phyloP scores from a whole-genome alignment of 2,888 invertebrate species.

The Eristalinus sepulchralis region DNA sequence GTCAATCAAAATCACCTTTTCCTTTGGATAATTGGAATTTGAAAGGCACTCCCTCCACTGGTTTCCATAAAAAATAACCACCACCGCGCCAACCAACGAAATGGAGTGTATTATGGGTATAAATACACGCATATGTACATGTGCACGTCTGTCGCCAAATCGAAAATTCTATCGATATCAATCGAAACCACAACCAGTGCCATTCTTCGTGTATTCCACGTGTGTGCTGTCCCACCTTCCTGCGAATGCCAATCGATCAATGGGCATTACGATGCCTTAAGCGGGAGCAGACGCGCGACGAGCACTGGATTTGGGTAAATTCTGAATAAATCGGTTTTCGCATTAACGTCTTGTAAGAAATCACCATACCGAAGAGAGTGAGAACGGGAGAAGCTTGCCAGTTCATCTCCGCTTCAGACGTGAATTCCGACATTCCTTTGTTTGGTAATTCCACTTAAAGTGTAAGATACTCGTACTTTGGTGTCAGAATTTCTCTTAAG shows the following conservation, averaged over 20 bases:
- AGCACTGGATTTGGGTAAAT: neutral
- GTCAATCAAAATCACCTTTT: neutral
- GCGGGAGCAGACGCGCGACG: neutral
- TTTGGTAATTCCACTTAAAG: neutral
- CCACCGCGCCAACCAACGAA: neutral
- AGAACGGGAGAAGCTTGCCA: neutral
- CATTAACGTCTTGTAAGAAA: neutral
- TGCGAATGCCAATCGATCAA: neutral
- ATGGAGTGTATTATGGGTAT: neutral
- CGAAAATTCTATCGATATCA: neutral
- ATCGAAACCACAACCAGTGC: neutral
- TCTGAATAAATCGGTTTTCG: neutral
- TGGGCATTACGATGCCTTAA: neutral
- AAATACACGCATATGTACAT: neutral
- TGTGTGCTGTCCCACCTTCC: neutral
- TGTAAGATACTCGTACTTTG: neutral
- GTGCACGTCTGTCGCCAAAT: neutral
- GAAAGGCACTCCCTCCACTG: neutral
- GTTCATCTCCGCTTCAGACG: neutral
- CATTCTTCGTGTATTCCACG: neutral
- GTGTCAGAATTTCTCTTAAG: constrained; percentile 11
- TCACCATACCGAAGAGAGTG: neutral
- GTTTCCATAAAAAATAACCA: neutral
- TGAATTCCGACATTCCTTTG: neutral
- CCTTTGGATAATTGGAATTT: neutral